These are phyloP conservation scores for Xestia c-nigrum DNA, from an alignment of 2,888 invertebrate genomes.

Conservation along the genomic window DNA sequence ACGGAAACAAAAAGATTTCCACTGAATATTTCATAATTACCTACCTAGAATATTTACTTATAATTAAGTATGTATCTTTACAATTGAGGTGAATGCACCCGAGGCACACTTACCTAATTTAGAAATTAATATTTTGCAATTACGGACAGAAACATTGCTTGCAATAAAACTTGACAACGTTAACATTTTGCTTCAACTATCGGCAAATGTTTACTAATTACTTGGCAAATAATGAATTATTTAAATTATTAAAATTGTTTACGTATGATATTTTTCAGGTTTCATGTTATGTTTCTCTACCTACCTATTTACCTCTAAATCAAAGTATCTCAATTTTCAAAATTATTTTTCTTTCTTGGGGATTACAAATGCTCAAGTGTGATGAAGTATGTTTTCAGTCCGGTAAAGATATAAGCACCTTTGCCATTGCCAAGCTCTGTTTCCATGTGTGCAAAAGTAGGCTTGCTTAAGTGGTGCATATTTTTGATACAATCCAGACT, in stretches of 20 bases:
- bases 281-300: conserved; percentile 4
- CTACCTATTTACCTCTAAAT: neutral
- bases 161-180: conserved; percentile 63
- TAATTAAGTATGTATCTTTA: neutral
- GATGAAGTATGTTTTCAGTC: neutral
- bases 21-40: neutral
- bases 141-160: conserved; percentile 68
- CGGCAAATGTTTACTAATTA: conserved; percentile 28
- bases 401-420: neutral
- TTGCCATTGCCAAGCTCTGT: neutral
- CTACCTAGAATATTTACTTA: conserved; percentile 2
- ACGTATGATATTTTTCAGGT: conserved; percentile 16
- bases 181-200: conserved; percentile 24
- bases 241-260: neutral
- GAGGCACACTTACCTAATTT: conserved; percentile 83
- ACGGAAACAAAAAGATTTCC: neutral
- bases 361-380: too few relatives aligned
- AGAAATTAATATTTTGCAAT: conserved; percentile 76
- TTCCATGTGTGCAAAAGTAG: neutral
- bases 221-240: neutral
- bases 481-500: neutral
- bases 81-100: conserved; percentile 76
- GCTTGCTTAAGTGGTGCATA: neutral
- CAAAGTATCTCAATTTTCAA: neutral
- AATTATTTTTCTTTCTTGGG: too few relatives aligned